Percentiles rank a stretch among this genome's conserved stretches.
phyloP scores from a whole-genome alignment of 2,797 vertebrate genomes.

The Thunnus albacares region DNA sequence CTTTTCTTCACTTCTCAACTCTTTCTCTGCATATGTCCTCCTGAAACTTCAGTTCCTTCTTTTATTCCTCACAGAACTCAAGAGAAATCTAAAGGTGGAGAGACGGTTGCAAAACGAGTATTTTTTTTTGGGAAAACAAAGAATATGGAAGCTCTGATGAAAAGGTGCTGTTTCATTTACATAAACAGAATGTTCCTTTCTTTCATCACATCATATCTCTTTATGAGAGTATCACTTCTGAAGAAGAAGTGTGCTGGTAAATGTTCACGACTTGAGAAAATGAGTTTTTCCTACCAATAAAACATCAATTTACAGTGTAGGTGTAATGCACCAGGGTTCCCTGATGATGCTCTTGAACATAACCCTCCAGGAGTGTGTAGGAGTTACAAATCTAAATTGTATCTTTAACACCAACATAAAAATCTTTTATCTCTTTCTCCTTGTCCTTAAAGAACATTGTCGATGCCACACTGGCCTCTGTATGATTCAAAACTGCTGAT shows the following conservation, averaged over 20 bases:
- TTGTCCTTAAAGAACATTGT: constrained; percentile 61
- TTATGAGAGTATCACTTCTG: constrained; percentile 27
- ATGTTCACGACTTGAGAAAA: constrained; percentile 58
- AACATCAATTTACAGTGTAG: constrained; percentile 65
- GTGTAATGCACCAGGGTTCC: constrained; percentile 52
- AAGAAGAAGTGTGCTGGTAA: constrained; percentile 29
- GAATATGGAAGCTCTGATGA: constrained; percentile 20
- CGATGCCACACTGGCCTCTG: constrained; percentile 36
- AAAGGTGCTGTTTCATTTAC: neutral
- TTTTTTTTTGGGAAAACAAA: constrained; percentile 4
- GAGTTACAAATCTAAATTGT: constrained; percentile 70
- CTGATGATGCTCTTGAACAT: constrained; percentile 60
- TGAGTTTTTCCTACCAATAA: constrained; percentile 56
- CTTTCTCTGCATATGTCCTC: constrained; percentile 15
- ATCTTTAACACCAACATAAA: constrained; percentile 70
- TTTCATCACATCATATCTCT: constrained; percentile 32
- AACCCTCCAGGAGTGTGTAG: constrained; percentile 65
- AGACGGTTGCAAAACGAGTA: constrained; percentile 22
- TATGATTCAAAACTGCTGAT: constrained; percentile 50
- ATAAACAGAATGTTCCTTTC: constrained; percentile 33
- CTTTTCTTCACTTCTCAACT: constrained; percentile 6
- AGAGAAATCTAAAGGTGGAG: no score
- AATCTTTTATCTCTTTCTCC: constrained; percentile 63
- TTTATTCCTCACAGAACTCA: neutral
- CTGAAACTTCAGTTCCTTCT: neutral